Evolutionary conservation across 2,113 vertebrate genomes (phyloP).

Genomic region (Salvator merianae): DNA sequence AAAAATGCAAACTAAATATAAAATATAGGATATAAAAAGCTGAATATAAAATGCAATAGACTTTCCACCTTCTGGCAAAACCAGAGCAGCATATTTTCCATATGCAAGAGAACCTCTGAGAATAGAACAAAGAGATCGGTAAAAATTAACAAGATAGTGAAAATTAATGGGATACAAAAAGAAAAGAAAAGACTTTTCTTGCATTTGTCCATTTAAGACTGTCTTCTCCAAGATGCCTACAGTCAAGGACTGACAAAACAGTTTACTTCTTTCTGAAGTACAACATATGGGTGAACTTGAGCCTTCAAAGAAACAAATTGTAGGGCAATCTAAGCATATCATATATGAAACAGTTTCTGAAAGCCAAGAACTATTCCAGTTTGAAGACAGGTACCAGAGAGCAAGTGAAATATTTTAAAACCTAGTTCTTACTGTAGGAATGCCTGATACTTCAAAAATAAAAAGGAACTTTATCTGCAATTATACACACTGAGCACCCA

Average conservation of each 20-base stretch:
- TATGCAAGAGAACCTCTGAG: too few species aligned
- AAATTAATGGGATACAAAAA: not conserved
- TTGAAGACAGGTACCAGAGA: not conserved
- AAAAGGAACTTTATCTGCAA: not conserved
- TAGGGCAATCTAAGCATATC: not conserved
- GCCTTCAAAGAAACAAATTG: not conserved
- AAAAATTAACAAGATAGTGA: too few species aligned
- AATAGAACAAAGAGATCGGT: too few species aligned
- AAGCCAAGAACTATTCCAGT: not conserved
- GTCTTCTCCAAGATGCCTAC: not conserved
- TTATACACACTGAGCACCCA: not conserved
- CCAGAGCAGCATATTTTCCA: too few species aligned
- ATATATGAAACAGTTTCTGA: not conserved
- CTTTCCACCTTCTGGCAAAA: too few species aligned
- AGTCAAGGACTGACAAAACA: not conserved
- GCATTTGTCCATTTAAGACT: not conserved
- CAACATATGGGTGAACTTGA: not conserved
- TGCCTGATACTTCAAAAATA: not conserved
- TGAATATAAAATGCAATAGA: too few species aligned
- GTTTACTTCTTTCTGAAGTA: not conserved
- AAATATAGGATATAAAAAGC: too few species aligned
- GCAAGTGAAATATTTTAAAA: not conserved
- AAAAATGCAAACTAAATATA: too few species aligned
- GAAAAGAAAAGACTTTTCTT: not conserved
- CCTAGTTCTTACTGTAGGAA: not conserved